phyloP scores from a whole-genome alignment of 2,113 vertebrate genomes.

The Aramus guarauna region DNA sequence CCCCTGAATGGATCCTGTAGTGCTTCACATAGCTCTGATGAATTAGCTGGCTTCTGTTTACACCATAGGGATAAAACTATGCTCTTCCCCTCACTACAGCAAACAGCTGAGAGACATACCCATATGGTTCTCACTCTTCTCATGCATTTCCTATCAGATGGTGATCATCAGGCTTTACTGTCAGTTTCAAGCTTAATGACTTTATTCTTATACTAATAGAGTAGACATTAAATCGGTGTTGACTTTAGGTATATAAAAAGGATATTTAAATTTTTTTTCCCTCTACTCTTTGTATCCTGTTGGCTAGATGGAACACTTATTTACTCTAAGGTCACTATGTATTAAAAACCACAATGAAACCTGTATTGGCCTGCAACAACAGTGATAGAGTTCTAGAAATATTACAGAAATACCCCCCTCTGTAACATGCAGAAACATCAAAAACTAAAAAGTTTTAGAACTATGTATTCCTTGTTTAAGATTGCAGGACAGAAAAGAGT shows the following conservation, averaged over 20 bases:
- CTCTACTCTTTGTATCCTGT: neutral
- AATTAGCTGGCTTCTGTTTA: neutral
- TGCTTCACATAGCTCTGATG: neutral
- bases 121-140: neutral
- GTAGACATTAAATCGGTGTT: neutral
- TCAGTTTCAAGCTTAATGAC: neutral
- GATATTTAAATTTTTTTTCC: neutral
- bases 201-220: neutral
- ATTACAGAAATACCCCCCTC: neutral
- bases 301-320: neutral
- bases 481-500: neutral
- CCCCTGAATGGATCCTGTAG: neutral
- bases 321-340: neutral
- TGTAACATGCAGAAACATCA: neutral
- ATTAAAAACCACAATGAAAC: neutral
- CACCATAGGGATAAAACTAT: neutral
- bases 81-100: neutral
- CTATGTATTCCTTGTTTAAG: neutral
- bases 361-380: neutral
- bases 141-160: neutral
- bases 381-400: neutral
- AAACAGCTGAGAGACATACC: neutral
- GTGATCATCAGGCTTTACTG: neutral
- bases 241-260: neutral
- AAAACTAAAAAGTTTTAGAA: neutral